Evolutionary conservation across 1,140 invertebrate genomes (phyloP).

Genomic region (Gonioctena quinquepunctata): DNA sequence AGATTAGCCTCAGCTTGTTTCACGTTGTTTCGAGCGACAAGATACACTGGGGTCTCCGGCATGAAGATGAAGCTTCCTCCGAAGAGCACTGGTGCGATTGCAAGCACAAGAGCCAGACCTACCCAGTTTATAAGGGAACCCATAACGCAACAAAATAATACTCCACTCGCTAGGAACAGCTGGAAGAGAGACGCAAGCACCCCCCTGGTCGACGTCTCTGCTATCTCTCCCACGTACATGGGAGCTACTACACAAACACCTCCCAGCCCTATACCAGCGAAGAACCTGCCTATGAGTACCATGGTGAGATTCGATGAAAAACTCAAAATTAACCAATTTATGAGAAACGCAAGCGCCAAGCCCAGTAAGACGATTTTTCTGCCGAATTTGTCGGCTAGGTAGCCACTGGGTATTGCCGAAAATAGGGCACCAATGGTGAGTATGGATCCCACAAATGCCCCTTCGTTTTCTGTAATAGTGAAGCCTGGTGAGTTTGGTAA

Average conservation of each 20-base stretch:
- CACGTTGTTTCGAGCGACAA: conserved; percentile 62
- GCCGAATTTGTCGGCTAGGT: conserved; percentile 75
- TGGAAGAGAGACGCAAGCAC: conserved; percentile 82
- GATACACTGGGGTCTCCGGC: conserved; percentile 82
- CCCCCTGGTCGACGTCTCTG: conserved; percentile 78
- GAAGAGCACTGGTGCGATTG: conserved; percentile 69
- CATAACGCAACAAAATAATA: conserved; percentile 74
- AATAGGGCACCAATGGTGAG: conserved; percentile 77
- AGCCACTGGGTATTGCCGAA: conserved; percentile 72
- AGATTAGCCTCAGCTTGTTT: conserved; percentile 62
- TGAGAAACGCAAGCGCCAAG: conserved; percentile 71
- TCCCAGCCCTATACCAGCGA: conserved; percentile 75
- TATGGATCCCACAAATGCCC: conserved; percentile 76
- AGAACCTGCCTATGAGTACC: conserved; percentile 73
- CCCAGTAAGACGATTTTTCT: conserved; percentile 73
- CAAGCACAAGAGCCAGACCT: conserved; percentile 68
- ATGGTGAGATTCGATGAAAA: conserved; percentile 64
- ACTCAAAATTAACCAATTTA: conserved; percentile 77
- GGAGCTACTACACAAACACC: conserved; percentile 82
- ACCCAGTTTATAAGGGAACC: conserved; percentile 70
- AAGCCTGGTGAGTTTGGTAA: conserved; percentile 45
- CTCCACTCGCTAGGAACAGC: conserved; percentile 80
- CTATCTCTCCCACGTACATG: conserved; percentile 86
- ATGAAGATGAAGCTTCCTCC: conserved; percentile 70
- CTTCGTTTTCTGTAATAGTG: conserved; percentile 47